Conservation (phyloP, 2,797 vertebrate genomes). For the Siniperca scherzeri region DNA sequence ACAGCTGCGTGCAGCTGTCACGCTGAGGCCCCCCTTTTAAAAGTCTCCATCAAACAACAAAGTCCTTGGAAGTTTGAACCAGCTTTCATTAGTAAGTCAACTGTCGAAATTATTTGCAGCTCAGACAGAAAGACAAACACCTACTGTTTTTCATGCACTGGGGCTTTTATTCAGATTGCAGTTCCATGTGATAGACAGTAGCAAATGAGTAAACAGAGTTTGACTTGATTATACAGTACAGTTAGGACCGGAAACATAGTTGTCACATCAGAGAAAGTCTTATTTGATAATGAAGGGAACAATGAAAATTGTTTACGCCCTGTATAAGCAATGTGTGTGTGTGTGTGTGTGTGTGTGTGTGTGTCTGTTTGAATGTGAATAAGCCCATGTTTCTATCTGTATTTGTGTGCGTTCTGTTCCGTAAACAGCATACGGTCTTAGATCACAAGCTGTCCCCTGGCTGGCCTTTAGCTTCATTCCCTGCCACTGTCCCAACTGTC, state of each 20-base stretch:
- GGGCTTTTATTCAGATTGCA: conserved; percentile 35
- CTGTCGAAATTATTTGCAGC: conserved; percentile 66
- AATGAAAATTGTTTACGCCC: conserved; percentile 36
- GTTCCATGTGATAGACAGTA: conserved; percentile 22
- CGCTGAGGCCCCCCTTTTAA: conserved; percentile 45
- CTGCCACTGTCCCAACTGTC: conserved; percentile 73
- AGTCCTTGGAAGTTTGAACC: conserved; percentile 49
- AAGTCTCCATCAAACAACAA: conserved; percentile 38
- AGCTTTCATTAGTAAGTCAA: conserved; percentile 46
- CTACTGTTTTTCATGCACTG: conserved; percentile 35
- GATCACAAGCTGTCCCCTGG: conserved; percentile 74
- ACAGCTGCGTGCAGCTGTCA: conserved; percentile 88
- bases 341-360: conserved; percentile 34
- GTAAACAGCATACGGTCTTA: conserved; percentile 47
- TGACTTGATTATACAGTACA: conserved; percentile 36
- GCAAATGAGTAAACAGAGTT: conserved; percentile 53
- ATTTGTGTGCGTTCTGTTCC: conserved; percentile 55
- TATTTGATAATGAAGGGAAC: conserved; percentile 35
- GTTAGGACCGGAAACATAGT: conserved; percentile 7
- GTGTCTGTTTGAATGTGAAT: not conserved
- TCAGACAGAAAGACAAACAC: conserved; percentile 49
- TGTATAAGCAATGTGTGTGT: conserved; percentile 11
- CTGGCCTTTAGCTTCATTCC: conserved; percentile 75
- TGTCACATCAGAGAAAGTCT: conserved; percentile 19
- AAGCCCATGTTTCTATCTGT: conserved; percentile 37